These are phyloP conservation scores for Lutjanus argentimaculatus DNA, from an alignment of 2,797 vertebrate species.

Conservation along the genomic window DNA sequence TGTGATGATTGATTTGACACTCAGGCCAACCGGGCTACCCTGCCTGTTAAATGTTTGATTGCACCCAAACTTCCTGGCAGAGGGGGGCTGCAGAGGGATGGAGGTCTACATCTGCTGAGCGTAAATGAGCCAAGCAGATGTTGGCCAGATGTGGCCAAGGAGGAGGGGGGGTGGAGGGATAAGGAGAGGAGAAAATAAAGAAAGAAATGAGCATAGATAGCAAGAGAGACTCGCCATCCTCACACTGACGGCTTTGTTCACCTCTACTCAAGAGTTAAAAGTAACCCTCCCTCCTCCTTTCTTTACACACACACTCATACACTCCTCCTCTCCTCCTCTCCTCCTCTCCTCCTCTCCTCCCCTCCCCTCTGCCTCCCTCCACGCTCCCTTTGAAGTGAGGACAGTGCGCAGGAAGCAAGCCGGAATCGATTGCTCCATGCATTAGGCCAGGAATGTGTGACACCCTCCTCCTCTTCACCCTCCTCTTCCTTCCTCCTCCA, in stretches of 20 bases:
- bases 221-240: slow-evolving; percentile 50
- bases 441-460: slow-evolving; percentile 84
- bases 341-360: slow-evolving; percentile 27
- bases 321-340: slow-evolving; percentile 41
- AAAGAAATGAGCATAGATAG: slow-evolving; percentile 30
- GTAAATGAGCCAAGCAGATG: slow-evolving; percentile 75
- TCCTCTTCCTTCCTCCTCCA: slow-evolving; percentile 54
- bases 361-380: slow-evolving; percentile 55
- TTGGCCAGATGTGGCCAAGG: slow-evolving; percentile 73
- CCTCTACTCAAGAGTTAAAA: slow-evolving; percentile 57
- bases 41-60: slow-evolving; percentile 70
- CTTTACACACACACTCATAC: slow-evolving; percentile 26
- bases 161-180: slow-evolving; percentile 1
- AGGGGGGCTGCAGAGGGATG: not conserved
- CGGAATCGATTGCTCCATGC: slow-evolving; percentile 83
- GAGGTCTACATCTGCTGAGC: slow-evolving; percentile 59
- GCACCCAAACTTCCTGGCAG: slow-evolving; percentile 70
- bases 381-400: slow-evolving; percentile 73
- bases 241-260: slow-evolving; percentile 82
- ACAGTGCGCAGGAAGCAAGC: slow-evolving; percentile 75
- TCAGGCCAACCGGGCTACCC: slow-evolving; percentile 40
- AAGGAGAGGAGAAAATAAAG: slow-evolving; percentile 13
- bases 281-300: slow-evolving; percentile 44
- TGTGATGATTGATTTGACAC: slow-evolving; percentile 26
- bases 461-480: slow-evolving; percentile 50